Conservation (phyloP, 2,888 invertebrate species). For the Erpobdella octoculata region DNA sequence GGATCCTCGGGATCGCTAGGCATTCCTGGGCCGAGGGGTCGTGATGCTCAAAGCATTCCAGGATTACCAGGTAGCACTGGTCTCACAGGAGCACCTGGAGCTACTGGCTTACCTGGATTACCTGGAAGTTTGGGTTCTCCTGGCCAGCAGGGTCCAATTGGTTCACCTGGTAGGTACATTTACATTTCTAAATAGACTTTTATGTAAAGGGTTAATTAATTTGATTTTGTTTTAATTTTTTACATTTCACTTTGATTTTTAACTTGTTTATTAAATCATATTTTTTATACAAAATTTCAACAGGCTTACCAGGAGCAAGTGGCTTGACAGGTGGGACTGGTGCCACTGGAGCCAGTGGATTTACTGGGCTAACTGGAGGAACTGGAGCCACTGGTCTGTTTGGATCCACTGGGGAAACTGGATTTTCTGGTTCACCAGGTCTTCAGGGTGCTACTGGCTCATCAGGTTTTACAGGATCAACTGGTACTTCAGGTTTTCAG, state of each 20-base stretch:
- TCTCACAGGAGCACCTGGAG: constrained; percentile 31
- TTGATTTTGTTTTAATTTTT: not conserved
- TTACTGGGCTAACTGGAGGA: constrained; percentile 26
- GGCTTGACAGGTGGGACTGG: not conserved
- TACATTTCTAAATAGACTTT: not conserved
- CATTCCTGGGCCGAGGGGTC: not conserved
- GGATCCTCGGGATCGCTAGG: constrained; percentile 15
- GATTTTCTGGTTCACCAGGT: constrained; percentile 52
- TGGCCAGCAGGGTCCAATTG: constrained; percentile 32
- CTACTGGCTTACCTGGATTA: constrained; percentile 24
- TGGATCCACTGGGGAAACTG: constrained; percentile 19
- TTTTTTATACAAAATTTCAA: too few species aligned
- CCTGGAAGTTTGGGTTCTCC: constrained; percentile 28
- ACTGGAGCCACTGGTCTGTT: constrained; percentile 25
- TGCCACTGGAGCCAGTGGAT: not conserved
- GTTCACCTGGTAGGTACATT: constrained; percentile 27
- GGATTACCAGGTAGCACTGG: constrained; percentile 25
- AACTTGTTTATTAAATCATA: too few species aligned
- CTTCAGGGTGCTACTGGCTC: constrained; percentile 15
- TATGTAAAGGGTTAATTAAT: not conserved
- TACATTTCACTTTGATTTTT: not conserved
- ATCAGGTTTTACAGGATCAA: constrained; percentile 26
- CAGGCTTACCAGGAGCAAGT: not conserved
- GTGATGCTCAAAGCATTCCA: not conserved
- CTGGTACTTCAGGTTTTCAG: constrained; percentile 27